Base-by-base conservation (phyloP, 2,888 invertebrate genomes). In the Lacanobia wlatinum region DNA sequence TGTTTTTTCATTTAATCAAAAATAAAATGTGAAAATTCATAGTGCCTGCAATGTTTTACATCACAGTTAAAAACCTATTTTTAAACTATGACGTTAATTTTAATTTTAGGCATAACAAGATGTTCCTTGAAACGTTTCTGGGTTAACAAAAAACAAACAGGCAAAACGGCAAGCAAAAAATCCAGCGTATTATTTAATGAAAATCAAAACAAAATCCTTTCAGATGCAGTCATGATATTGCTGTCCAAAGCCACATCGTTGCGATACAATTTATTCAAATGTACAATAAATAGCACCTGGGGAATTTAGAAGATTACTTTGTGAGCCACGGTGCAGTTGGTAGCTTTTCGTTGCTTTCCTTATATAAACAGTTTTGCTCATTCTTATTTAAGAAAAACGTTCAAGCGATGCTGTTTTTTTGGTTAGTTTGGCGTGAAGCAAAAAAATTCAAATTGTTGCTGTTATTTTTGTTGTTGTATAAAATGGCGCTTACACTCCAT, bases 201-300 rank as follows among this genome's bases (percentile, higher is more conserved):
- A 52, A 53, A 65, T 52, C 12, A 50, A 63, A 40, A 14, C 16
- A 0, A 43, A 53, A 7, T 7, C 14, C 14, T 63, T 63, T 23
- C 21, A 61, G 61, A 78, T 65, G 28, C 60, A 65, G 55, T 71
- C 52, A 50, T 21, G n/a, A 53, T 59, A 65, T 61, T 65, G 23
- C 28, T 61, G 53, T 72, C 28, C 21, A 9, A 65, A 58, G 69
- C 34, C 28, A 59, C 52, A 56, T 53, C n/a, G 52, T 66, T 62
- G 53, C 53, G 59, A 69, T 78, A 68, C 65, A 64, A 62, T 48
- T 40, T 78, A 69, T 78, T 82, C 55, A 78, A 78, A 82, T 73
- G 12, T 53, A 4, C 53, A 43, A 66, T 68, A 69, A 65, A 46
- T 56, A 46, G 23, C 43, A 64, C 78, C 56, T 64, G 8, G 3